These are phyloP conservation scores for Leptothorax acervorum DNA, from an alignment of 2,888 invertebrate genomes.

Conservation along the genomic window DNA sequence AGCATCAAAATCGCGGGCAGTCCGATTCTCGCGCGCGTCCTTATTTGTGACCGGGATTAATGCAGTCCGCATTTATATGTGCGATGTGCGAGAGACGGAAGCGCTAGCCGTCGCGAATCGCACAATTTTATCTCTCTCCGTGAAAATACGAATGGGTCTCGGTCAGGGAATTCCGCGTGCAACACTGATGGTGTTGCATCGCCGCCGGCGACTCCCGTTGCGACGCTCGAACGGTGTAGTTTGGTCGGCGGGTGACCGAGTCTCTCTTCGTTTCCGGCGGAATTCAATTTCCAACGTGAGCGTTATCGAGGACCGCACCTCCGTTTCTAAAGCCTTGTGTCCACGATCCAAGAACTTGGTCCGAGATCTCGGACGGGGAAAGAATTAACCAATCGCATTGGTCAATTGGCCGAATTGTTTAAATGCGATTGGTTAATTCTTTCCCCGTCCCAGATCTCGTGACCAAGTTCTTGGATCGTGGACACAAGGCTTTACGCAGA, in stretches of 20 bases:
- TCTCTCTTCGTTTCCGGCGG: slow-evolving; percentile 38
- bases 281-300: slow-evolving; percentile 58
- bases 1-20: not conserved
- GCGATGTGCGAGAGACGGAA: not conserved
- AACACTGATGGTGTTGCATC: not conserved
- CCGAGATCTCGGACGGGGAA: no score
- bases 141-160: not conserved
- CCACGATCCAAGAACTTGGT: no score
- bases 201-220: not conserved
- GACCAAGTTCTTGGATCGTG: no score
- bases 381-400: no score
- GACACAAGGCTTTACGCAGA: not conserved
- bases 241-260: not conserved
- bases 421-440: no score
- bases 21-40: not conserved
- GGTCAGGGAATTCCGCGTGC: not conserved
- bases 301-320: slow-evolving; percentile 31
- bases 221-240: not conserved
- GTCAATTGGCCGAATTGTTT: no score
- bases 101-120: not conserved
- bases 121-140: slow-evolving; percentile 14
- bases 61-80: not conserved
- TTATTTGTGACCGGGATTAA: slow-evolving; percentile 5
- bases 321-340: not conserved
- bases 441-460: no score